Evolutionary conservation across 2,113 vertebrate genomes (phyloP), one percentile per base, ranked within the genome.

Genomic region (Miniopterus natalensis): DNA sequence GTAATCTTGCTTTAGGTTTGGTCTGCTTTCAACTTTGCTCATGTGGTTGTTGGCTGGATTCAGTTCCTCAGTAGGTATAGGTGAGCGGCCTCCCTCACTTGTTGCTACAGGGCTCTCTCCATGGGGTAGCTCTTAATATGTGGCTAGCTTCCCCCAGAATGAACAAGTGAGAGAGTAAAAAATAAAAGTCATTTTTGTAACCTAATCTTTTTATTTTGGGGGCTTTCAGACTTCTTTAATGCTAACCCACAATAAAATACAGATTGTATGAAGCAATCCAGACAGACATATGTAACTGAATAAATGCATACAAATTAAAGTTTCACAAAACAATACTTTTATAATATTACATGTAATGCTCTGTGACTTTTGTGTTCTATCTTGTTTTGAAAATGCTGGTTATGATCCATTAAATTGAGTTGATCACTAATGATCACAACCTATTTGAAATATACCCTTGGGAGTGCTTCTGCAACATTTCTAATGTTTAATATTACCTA

Each of bases 381-480:
- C 74, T 61, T 63, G 6, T 55, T 77, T 90, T 79, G 36, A 1
- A 29, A 96, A 92, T 81, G 65, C 77, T 20, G 8, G 9, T 70
- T 47, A 23, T 73, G 55, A 92, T 65, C 57, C 6, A 40, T 40
- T 94, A 61, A 51, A 65, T 45, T 90, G 88, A 88, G 14, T 49
- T 77, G 45, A 77, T 6, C 59, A 68, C 6, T 40, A 74, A 51
- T 42, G 6, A 53, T 84, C 47, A 59, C 49, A 90, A 71, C 15
- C 51, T 31, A 73, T 80, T 25, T 74, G 53, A 92, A 36, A 94
- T 63, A 75, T 70, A 36, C 42, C n/a, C 49, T 92, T 10, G 2
- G 87, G 65, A 23, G 75, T 94, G 93, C 40, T 94, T 98, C 95
- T 90, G 92, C 70, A 93, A 91, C 90, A 95, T 88, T 93, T 95